phyloP scores from a whole-genome alignment of 2,888 invertebrate genomes.

The Apodemia duryi region DNA sequence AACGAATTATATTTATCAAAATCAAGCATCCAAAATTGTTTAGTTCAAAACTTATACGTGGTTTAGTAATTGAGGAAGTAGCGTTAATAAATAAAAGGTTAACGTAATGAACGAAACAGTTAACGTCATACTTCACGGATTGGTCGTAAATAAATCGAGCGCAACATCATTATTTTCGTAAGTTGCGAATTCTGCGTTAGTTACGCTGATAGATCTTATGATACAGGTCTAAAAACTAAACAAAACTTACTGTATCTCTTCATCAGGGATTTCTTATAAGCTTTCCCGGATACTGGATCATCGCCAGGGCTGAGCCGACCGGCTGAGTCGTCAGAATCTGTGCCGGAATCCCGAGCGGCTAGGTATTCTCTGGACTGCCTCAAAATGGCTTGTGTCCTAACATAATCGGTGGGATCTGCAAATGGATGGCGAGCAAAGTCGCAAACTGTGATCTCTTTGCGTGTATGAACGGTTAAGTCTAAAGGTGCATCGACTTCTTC shows the following conservation, averaged over 20 bases:
- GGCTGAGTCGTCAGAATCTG: constrained; percentile 90
- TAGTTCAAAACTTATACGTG: not conserved
- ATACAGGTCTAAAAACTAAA: not conserved
- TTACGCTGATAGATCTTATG: not conserved
- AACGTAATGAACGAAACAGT: not conserved
- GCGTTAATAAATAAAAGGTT: constrained; percentile 4
- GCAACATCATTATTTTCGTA: constrained; percentile 18
- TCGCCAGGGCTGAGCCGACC: constrained; percentile 82
- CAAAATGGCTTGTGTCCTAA: constrained; percentile 71
- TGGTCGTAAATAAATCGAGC: constrained; percentile 18
- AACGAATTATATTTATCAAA: not conserved
- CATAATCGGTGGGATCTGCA: constrained; percentile 71
- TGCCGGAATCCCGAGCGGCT: constrained; percentile 83
- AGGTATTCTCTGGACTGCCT: constrained; percentile 73
- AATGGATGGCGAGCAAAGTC: constrained; percentile 73
- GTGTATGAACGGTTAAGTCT: constrained; percentile 84
- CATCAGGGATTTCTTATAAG: constrained; percentile 96
- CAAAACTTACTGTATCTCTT: constrained; percentile 93
- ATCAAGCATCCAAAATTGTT: not conserved
- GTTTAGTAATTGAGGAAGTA: not conserved
- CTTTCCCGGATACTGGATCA: constrained; percentile 73
- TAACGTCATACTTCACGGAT: not conserved
- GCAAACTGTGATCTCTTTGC: constrained; percentile 71
- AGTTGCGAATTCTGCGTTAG: constrained; percentile 3
- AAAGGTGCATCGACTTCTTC: constrained; percentile 84